phyloP scores from a whole-genome alignment of 1,140 invertebrate genomes.

The Neocloeon triangulifer region DNA sequence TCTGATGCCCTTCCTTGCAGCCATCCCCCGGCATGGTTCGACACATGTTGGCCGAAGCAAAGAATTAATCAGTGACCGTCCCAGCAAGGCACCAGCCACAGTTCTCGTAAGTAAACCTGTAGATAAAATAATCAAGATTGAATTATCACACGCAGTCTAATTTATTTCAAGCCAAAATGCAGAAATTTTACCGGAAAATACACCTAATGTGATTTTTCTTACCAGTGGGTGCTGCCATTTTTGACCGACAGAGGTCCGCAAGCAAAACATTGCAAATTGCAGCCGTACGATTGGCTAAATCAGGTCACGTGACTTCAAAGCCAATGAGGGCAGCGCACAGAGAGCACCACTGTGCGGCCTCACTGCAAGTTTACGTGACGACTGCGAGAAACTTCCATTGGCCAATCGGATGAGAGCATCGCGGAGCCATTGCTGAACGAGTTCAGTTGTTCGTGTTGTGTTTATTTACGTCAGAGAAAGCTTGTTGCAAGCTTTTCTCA shows the following conservation, averaged over 20 bases:
- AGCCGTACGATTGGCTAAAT: too few species aligned
- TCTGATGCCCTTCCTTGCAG: constrained; percentile 50
- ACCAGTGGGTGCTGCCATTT: too few species aligned
- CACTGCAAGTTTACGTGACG: constrained; percentile 1
- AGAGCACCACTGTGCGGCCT: too few species aligned
- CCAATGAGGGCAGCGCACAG: too few species aligned
- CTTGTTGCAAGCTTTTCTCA: constrained; percentile 17
- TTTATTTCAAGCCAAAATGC: constrained; percentile 7
- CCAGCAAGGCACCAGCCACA: background rate
- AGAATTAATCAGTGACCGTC: background rate
- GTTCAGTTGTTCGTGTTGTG: constrained; percentile 23
- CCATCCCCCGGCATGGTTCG: constrained; percentile 37
- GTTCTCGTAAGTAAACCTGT: constrained; percentile 1
- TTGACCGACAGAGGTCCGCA: too few species aligned
- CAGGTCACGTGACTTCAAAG: too few species aligned
- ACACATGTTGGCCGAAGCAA: constrained; percentile 14
- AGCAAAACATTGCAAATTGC: too few species aligned
- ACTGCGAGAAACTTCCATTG: constrained; percentile 7
- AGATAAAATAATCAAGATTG: constrained; percentile 14
- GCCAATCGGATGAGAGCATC: constrained; percentile 3
- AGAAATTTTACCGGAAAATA: constrained; percentile 2
- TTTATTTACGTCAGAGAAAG: constrained; percentile 25
- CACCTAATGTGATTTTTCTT: too few species aligned
- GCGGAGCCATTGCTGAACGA: constrained; percentile 7
- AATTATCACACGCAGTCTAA: constrained; percentile 9